Base-by-base conservation (phyloP, 1,140 invertebrate species). In the Drosophila takahashii region DNA sequence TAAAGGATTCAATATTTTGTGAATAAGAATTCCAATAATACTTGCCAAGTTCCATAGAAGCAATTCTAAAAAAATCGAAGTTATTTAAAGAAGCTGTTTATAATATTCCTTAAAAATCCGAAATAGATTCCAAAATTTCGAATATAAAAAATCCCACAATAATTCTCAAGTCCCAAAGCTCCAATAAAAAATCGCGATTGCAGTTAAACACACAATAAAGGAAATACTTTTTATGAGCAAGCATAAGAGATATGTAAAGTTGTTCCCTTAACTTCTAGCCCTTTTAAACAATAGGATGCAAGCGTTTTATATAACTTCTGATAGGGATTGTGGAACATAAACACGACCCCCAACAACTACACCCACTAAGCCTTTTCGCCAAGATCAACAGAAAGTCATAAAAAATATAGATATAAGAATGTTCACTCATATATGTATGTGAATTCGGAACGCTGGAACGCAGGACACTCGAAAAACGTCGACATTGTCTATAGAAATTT, bases 371-470 rank as follows among this genome's bases (percentile, higher is more conserved):
- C 13, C 15, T n/a, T 42, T 45, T 48, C 41, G 60, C 54, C 42
- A 86, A 86, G 81, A 87, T 86, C 81, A 86, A 86, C 81, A 86
- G 69, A 62, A 86, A 86, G 83, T 87, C 81, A 87, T 86, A 87
- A 87, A 83, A 86, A 87, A 86, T 87, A 86, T 85, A 85, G 78
- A 85, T 85, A 85, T 75, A 48, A 66, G 42, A 57, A 69, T 66
- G 41, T 56, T 15, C 36, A 57, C 52, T 32, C 18, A 41, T 34
- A 18, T 3, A 32, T 7, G 11, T 8, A 6, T 15, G 7, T 48
- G 37, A 32, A 39, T 57, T 54, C 16, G 54, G 8, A 27, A n/a
- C n/a, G 15, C 42, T 57, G 70, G 58, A 57, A 45, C 52, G 52
- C 34, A 74, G 69, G 62, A 59, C 51, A 67, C 61, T 74, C 50